Evolutionary conservation across 2,888 invertebrate species (phyloP), one percentile per base, ranked within the genome.

Genomic region (Buathra laborator): DNA sequence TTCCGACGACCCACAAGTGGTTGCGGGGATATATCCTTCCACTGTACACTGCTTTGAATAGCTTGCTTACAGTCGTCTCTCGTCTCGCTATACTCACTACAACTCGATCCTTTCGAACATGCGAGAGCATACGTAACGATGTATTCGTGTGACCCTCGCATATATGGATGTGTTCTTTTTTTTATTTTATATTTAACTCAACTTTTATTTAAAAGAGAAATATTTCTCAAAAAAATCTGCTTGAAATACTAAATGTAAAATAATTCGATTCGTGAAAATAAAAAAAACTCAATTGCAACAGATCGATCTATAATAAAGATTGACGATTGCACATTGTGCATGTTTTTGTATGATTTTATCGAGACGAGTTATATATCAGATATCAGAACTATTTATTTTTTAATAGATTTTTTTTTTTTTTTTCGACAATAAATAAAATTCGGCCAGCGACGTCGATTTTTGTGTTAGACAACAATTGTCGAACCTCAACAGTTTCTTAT

Each of bases 1-100:
- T 93, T 92, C 90, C 87, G 85, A 87, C 88, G 89, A 91, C 90
- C 91, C 89, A 90, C 91, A 89, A 91, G 91, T 89, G 91, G 90
- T 90, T 89, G 90, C 86, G 84, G 83, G 86, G 71, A 82, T 84
- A 83, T 77, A 72, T 76, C 67, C 82, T 83, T n/a, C 72, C 82
- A 71, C 75, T 68, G 75, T 84, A 81, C 81, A 81, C 77, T 72
- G 81, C 81, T 84, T 84, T 84, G 84, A 84, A 84, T 84, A 84
- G 72, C 72, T 77, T 74, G 29, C 84, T 81, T 72, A 24, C 72
- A 32, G 72, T 76, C 67, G 66, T 74, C 53, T 67, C 72, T 43
- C 77, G 67, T 68, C 59, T 53, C 51, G 67, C 44, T 46, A 59
- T 29, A 29, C 29, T 71, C 67, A n/a, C 72, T 71, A 32, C 29